Base-by-base conservation (phyloP, 1,140 invertebrate species). In the Drosophila parvula region DNA sequence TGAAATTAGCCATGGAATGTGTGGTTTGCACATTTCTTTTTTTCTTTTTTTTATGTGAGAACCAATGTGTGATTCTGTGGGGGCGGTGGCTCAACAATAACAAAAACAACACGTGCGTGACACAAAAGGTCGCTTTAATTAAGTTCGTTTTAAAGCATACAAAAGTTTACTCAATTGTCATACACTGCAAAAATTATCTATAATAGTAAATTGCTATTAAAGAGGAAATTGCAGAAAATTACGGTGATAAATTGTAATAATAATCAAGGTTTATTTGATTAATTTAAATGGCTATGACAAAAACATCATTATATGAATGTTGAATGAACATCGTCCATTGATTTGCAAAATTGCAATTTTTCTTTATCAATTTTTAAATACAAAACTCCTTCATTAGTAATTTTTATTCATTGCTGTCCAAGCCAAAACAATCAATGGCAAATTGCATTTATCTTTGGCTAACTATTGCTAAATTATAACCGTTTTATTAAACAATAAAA, bases 101-200 rank as follows among this genome's bases (percentile, higher is more conserved):
- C 44, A 22, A 60, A 36, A 60, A 68, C 55, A 67, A 80, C 67
- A 80, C 60, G 81, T 57, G 56, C 61, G 55, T 85, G 82, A 86
- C 78, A 81, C 82, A 34, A 86, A 74, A 85, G 82, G 82, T 85
- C 82, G 74, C 61, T 85, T 80, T 53, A 84, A 84, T 84, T 84
- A 80, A 85, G 81, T 75, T 73, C 80, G 81, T 71, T 81, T 78
- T 69, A 81, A 69, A 78, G 73, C 70, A 14, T 36, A 47, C 79
- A 53, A 71, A 76, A 48, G 58, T 80, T 61, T 47, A 81, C 59
- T 65, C 65, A 77, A 81, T 81, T 81, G 56, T 32, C 14, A 16
- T 78, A 57, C 77, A 55, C 68, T 79, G 60, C 27, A 30, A 62
- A 40, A 70, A 69, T 44, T 32, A 3, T 5, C 7, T 3, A 12